phyloP scores from a whole-genome alignment of 92 coral and sea anemone species.

The Epizoanthus illoricatus region DNA sequence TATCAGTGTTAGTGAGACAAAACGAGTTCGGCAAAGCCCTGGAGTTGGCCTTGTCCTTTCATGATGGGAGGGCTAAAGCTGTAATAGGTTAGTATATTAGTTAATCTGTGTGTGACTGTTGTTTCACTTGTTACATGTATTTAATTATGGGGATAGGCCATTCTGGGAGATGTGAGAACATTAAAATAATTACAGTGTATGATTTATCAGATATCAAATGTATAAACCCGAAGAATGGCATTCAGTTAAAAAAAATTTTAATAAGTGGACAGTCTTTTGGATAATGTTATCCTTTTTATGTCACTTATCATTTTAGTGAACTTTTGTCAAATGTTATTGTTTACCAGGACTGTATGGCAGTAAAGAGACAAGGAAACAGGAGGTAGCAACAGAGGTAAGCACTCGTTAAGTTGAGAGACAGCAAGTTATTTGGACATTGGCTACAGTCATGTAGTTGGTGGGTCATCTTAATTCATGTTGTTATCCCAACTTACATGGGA shows the following conservation, averaged over 20 bases:
- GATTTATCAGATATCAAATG: neutral
- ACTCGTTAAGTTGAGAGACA: neutral
- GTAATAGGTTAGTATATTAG: slow-evolving; percentile 71
- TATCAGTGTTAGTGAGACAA: slow-evolving; percentile 72
- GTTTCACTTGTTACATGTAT: neutral
- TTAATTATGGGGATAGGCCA: too few species aligned
- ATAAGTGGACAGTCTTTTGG: too few species aligned
- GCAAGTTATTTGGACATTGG: too few species aligned
- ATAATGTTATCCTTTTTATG: neutral
- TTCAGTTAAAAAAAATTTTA: too few species aligned
- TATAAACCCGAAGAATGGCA: too few species aligned
- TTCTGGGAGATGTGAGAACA: too few species aligned
- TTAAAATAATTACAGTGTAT: too few species aligned
- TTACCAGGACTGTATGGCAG: slow-evolving; percentile 75
- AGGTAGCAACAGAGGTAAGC: slow-evolving; percentile 82
- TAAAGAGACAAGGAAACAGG: slow-evolving; percentile 55
- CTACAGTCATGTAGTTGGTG: too few species aligned
- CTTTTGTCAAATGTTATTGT: neutral
- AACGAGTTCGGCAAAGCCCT: slow-evolving; percentile 82
- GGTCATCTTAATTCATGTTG: too few species aligned
- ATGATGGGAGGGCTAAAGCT: slow-evolving; percentile 86
- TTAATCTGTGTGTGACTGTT: neutral
- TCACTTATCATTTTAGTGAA: neutral
- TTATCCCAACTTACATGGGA: too few species aligned
- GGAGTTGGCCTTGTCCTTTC: slow-evolving; percentile 85